Base-by-base conservation (phyloP, 1,140 invertebrate species). In the Apocrypta bakeri region DNA sequence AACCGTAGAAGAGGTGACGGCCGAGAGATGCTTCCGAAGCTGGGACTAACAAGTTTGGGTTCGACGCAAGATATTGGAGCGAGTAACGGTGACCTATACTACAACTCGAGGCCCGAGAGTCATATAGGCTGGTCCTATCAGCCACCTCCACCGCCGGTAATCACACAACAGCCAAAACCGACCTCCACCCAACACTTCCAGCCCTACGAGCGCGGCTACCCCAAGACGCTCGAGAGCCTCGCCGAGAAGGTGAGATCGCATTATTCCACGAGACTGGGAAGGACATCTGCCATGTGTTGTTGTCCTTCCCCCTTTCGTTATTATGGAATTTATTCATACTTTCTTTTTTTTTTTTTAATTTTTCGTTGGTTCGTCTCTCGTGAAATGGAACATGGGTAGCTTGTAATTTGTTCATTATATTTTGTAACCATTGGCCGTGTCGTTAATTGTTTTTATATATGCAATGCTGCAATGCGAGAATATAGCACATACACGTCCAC, bases 191-290 rank as follows among this genome's bases (percentile, higher is more conserved):
- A 96, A 64, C 96, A 96, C 87, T 97, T 97, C 89, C 96, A 96
- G 83, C 93, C 93, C 0, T 94, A 93, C 86, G 96, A 97, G 87
- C 94, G 96, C 40, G 95, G 95, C 24, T 97, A 98, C 90, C 96
- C 97, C n/a, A 97, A 97, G 88, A 98, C 97, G 0, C 89, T 98
- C 73, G 97, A 98, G 89, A 97, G 96, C 87, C 93, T 98, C 2
- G 97, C 97, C 0, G 97, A 98, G 90, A 97, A 97, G 93, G 96
- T 92, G 89, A 91, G 90, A 86, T 31, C 31, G 48, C 48, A 56
- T n/a, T 56, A 56, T 56, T 56, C 48, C 48, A n/a, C 48, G 48
- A 56, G 48, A 56, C 17, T 21, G 48, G 48, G 48, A n/a, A 21
- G 48, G 48, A n/a, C 48, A 17, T 17, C 42, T 17, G 42, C 42